Base-by-base conservation (phyloP, 2,113 vertebrate genomes). In the Rhynchomys soricoides region DNA sequence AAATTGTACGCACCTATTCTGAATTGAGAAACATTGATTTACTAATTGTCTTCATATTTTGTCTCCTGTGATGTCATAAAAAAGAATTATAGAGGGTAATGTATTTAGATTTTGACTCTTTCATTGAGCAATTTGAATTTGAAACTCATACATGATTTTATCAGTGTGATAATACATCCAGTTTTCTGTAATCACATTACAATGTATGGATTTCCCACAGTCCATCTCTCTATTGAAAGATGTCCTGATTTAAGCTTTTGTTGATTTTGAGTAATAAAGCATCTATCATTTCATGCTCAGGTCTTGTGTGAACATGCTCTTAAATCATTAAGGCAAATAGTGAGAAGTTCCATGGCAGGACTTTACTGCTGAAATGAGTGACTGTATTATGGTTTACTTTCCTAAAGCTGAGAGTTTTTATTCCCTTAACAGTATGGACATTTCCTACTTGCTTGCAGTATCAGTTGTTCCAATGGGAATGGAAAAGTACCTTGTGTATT, bases 1-100 rank as follows among this genome's bases (percentile, higher is more conserved):
- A 40, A n/a, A 22, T 0, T 45, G 31, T 31, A 22, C 13, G n/a
- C 0, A 19, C 10, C 1, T 45, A 62, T 9, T 3, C 13, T 1
- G 5, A 17, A 75, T 0, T 37, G 29, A 5, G 59, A 68, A 48
- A 10, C 59, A 64, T 0, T 43, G 3, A 73, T 40, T 59, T n/a
- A 17, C 15, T 17, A 64, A 71, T 26, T 62, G 1, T 40, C 21
- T 57, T 79, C 16, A 55, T 24, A 19, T 13, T 89, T 85, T 81
- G 7, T 29, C 19, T 68, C n/a, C 37, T 22, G 40, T 37, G 7
- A 15, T 37, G 7, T 86, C 26, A 78, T 17, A 74, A 83, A 62
- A 45, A 48, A 7, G 15, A 77, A 45, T 90, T 45, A 29, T 68
- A 29, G 3, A 62, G 1, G 17, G 15, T 40, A 0, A 26, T n/a